phyloP scores from a whole-genome alignment of 2,888 invertebrate species.

The Litoditis marina region DNA sequence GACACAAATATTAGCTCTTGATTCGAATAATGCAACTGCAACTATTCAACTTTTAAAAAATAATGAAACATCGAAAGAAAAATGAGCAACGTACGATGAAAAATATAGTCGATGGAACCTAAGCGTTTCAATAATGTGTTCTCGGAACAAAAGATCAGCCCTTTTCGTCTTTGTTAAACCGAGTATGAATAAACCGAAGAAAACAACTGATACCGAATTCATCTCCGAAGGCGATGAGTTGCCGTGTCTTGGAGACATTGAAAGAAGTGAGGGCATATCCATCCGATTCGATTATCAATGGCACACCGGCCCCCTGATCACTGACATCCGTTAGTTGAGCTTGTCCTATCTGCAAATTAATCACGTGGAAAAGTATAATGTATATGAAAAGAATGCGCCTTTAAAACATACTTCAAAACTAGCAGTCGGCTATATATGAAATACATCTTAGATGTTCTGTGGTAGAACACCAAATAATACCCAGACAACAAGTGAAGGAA shows the following conservation, averaged over 20 bases:
- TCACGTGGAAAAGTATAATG: background rate
- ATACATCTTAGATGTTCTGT: too few relatives aligned
- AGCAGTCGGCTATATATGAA: too few relatives aligned
- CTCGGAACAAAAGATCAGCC: too few relatives aligned
- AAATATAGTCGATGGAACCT: too few relatives aligned
- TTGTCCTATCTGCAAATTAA: slow-evolving; percentile 26
- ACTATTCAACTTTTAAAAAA: too few relatives aligned
- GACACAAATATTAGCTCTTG: background rate
- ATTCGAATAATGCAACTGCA: background rate
- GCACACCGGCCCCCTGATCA: slow-evolving; percentile 21
- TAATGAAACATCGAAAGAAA: slow-evolving; percentile 2
- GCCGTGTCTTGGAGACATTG: slow-evolving; percentile 62
- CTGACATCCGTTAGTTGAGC: slow-evolving; percentile 31
- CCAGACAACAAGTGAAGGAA: background rate
- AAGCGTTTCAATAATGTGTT: too few relatives aligned
- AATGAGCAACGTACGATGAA: too few relatives aligned
- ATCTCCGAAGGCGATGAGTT: slow-evolving; percentile 64
- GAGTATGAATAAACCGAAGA: too few relatives aligned
- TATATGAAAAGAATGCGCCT: background rate
- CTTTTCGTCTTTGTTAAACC: too few relatives aligned
- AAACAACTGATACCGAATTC: slow-evolving; percentile 51
- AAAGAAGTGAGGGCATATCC: slow-evolving; percentile 61
- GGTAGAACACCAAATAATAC: too few relatives aligned
- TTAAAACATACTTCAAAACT: background rate
- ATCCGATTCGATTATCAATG: slow-evolving; percentile 62